These are phyloP conservation scores for Eristalinus sepulchralis DNA, from an alignment of 2,888 invertebrate species.

Conservation along the genomic window DNA sequence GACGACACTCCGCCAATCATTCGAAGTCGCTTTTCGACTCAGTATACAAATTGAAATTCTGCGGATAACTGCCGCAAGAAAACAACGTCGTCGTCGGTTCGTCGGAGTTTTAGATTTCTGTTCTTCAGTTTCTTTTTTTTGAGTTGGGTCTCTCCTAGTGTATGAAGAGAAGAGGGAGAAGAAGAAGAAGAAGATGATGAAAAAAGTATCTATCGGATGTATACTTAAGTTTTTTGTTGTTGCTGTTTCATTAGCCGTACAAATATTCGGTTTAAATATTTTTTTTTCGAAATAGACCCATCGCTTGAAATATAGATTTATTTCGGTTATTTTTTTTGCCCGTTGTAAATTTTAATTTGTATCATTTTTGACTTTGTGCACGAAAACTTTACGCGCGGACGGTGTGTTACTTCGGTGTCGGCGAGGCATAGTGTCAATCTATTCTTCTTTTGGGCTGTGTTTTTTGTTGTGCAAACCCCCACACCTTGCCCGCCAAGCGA, in stretches of 20 bases:
- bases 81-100: conserved; percentile 58
- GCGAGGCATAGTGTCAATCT: conserved; percentile 55
- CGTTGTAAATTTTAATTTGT: not conserved
- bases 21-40: conserved; percentile 59
- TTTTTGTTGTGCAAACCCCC: not conserved
- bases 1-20: conserved; percentile 70
- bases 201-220: conserved; percentile 43
- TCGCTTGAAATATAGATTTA: conserved; percentile 25
- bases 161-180: not conserved
- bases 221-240: conserved; percentile 8
- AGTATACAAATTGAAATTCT: conserved; percentile 70
- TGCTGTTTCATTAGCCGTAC: not conserved
- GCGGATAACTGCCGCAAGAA: conserved; percentile 63
- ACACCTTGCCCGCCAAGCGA: not conserved
- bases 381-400: conserved; percentile 25
- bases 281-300: conserved; percentile 18
- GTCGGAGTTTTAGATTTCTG: conserved; percentile 33
- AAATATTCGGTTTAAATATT: not conserved
- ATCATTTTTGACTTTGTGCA: not conserved
- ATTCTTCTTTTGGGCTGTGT: conserved; percentile 13
- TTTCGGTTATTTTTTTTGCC: not conserved
- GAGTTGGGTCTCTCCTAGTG: not conserved
- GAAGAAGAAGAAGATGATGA: not conserved
- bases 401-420: conserved; percentile 33
- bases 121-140: conserved; percentile 14